These are phyloP conservation scores for Nasua narica DNA, from an alignment of 2,797 vertebrate species.

Conservation along the genomic window DNA sequence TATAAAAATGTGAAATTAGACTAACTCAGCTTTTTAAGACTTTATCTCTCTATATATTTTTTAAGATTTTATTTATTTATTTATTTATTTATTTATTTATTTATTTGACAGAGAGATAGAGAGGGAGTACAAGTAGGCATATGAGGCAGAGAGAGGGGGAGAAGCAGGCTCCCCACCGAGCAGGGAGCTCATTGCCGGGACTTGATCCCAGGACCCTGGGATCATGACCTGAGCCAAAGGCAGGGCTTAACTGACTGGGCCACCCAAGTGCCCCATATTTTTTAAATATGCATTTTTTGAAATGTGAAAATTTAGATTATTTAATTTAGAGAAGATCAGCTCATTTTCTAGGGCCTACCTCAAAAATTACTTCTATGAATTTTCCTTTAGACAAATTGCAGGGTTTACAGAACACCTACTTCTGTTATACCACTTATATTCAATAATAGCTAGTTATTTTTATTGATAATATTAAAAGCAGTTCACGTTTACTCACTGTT, in stretches of 20 bases:
- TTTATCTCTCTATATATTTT: neutral
- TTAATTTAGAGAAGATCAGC: neutral
- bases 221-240: too few relatives aligned
- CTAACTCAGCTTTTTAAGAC: neutral
- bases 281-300: neutral
- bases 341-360: neutral
- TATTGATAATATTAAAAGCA: neutral
- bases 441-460: neutral
- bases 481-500: neutral
- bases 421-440: neutral
- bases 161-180: too few relatives aligned
- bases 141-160: too few relatives aligned
- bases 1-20: neutral
- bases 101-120: too few relatives aligned
- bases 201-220: too few relatives aligned
- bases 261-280: neutral
- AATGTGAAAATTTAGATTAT: neutral
- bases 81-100: too few relatives aligned
- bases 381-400: neutral
- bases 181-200: too few relatives aligned
- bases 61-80: too few relatives aligned
- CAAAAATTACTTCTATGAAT: neutral
- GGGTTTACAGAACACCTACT: neutral
- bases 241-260: too few relatives aligned
- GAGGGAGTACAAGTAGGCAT: too few relatives aligned